Conservation (phyloP, 2,113 vertebrate genomes). For the Callospermophilus lateralis region DNA sequence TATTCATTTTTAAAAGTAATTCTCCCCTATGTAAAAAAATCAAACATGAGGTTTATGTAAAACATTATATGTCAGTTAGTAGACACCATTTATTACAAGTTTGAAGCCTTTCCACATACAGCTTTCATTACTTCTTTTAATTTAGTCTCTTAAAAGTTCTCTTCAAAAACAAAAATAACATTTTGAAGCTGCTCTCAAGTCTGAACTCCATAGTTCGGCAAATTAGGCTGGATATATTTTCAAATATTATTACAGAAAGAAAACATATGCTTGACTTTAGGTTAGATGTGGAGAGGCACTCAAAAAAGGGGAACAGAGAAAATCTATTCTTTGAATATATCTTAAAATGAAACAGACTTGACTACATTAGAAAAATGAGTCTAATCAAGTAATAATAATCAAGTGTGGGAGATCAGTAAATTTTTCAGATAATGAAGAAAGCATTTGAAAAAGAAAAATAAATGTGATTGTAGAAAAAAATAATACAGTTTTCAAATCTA, state of each 20-base stretch:
- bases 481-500: not conserved
- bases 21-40: constrained; percentile 93
- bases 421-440: not conserved
- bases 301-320: not conserved
- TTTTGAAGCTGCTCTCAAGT: constrained; percentile 14
- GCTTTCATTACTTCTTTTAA: constrained; percentile 39
- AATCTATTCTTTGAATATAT: not conserved
- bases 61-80: not conserved
- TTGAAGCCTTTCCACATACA: constrained; percentile 41
- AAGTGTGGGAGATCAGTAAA: not conserved
- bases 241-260: constrained; percentile 43
- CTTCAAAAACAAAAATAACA: constrained; percentile 23
- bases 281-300: not conserved
- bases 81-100: not conserved
- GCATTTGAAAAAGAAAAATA: constrained; percentile 5
- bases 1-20: constrained; percentile 98
- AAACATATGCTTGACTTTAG: not conserved
- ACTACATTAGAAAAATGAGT: not conserved
- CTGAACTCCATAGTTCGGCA: not conserved
- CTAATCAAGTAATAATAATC: not conserved
- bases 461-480: not conserved
- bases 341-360: not conserved
- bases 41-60: constrained; percentile 68
- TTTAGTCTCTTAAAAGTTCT: not conserved
- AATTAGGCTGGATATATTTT: not conserved